A percentile compares a stretch with the other conserved stretches of the same genome.
phyloP scores from a whole-genome alignment of 2,797 vertebrate genomes.

The Heterohyrax brucei region DNA sequence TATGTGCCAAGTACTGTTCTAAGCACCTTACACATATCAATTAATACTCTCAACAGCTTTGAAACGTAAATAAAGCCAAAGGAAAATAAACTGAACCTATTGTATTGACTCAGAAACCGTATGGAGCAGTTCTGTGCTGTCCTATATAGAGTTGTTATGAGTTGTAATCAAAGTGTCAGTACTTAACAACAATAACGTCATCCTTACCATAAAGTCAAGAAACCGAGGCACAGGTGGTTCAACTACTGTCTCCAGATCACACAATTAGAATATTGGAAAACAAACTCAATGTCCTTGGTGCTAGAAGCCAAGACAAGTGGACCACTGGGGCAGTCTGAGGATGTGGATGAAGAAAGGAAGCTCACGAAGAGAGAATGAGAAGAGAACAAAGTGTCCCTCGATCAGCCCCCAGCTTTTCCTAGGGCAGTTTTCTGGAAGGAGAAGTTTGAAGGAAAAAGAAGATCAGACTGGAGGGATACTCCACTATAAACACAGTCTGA shows the following conservation, averaged over 20 bases:
- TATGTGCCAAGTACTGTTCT: neutral
- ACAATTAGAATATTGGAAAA: neutral
- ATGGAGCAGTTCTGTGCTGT: neutral
- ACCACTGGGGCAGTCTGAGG: rapidly evolving
- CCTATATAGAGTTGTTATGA: neutral
- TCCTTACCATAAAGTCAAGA: neutral
- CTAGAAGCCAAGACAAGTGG: neutral
- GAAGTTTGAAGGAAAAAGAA: neutral
- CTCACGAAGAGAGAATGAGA: neutral
- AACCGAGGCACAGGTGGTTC: neutral
- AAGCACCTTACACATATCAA: neutral
- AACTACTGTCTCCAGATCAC: neutral
- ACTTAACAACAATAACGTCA: neutral
- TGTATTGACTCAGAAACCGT: neutral
- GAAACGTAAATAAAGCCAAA: neutral
- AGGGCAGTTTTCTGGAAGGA: neutral
- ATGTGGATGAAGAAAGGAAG: neutral
- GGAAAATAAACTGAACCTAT: neutral
- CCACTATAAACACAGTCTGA: neutral
- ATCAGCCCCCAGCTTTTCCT: neutral
- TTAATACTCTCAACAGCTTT: neutral
- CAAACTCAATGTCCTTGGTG: neutral
- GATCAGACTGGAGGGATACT: neutral
- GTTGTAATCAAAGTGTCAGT: neutral
- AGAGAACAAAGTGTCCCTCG: neutral